These are phyloP conservation scores for Nomada ferruginata DNA, from an alignment of 2,888 invertebrate species.

Conservation along the genomic window DNA sequence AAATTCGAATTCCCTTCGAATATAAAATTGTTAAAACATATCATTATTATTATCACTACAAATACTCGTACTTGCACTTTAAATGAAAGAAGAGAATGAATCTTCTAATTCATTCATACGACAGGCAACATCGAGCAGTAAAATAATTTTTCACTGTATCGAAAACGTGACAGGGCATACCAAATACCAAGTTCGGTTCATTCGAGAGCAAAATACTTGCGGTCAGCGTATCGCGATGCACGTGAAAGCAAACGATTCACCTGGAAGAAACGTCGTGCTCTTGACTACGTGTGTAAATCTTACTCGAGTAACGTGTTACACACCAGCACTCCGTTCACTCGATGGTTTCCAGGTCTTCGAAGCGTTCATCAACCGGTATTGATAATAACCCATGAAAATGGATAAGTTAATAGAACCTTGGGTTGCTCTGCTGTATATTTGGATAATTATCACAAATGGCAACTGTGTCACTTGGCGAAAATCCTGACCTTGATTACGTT, in stretches of 20 bases:
- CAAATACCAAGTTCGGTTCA: not conserved
- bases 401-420: not conserved
- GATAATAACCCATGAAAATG: conserved; percentile 11
- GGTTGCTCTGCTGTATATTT: not conserved
- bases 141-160: too few species aligned
- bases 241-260: not conserved
- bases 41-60: too few species aligned
- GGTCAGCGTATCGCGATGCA: not conserved
- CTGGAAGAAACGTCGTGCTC: not conserved
- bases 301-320: not conserved
- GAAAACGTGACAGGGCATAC: too few species aligned
- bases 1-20: too few species aligned
- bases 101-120: too few species aligned
- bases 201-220: not conserved
- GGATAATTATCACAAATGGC: not conserved
- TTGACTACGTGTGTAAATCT: too few species aligned
- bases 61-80: too few species aligned
- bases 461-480: not conserved
- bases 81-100: too few species aligned
- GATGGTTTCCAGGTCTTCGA: not conserved
- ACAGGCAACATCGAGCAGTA: too few species aligned
- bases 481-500: too few species aligned
- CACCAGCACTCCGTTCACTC: not conserved
- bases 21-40: too few species aligned
- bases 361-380: not conserved